Base-by-base conservation (phyloP, 2,888 invertebrate genomes). In the Strigamia transsilvanica region DNA sequence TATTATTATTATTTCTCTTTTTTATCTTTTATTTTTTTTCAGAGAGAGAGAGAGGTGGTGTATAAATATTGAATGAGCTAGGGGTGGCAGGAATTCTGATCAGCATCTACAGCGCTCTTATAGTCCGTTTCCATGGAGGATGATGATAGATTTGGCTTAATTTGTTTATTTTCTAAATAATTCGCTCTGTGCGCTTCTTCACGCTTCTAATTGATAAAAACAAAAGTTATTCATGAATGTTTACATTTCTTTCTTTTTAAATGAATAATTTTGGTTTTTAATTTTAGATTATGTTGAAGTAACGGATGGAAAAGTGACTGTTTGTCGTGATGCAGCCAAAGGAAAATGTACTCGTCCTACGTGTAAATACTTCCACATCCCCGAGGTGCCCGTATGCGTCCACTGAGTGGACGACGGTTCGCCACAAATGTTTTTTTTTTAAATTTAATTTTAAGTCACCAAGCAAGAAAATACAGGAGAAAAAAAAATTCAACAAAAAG, bases 361-460 rank as follows among this genome's bases (percentile, higher is more conserved):
- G 90, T 97, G 97, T 93, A 97, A 96, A 93, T 97, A 95, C 92
- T 97, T 96, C 92, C 96, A 97, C 92, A 95, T 97, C 92, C 96
- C 96, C 88, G 93, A 95, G 83, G 66, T 83, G 77, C 82, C 83
- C 42, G 83, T 82, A 12, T 79, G 82, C 27, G 66, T 83, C 80
- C 41, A 80, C 79, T 79, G 42, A 42, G 73, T 73, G 73, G 73
- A 73, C 73, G 73, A 73, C 73, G 73, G 73, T 73, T 73, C 73
- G 23, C 73, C 73, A 73, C n/a, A 23, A 27, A n/a, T 38, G 38
- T 73, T 73, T 18, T 15, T 56, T n/a, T 73, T 73, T 73, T 27
- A 27, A 73, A 73, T 73, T 73, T 27, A 27, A 27, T 27, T 73
- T 73, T 73, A 73, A 73, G 73, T 73, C 73, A 73, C 73, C 73